A percentile compares a stretch with the other conserved stretches of the same genome.
Evolutionary conservation across 2,888 invertebrate species (phyloP).

Genomic region (Folsomia manolachei): DNA sequence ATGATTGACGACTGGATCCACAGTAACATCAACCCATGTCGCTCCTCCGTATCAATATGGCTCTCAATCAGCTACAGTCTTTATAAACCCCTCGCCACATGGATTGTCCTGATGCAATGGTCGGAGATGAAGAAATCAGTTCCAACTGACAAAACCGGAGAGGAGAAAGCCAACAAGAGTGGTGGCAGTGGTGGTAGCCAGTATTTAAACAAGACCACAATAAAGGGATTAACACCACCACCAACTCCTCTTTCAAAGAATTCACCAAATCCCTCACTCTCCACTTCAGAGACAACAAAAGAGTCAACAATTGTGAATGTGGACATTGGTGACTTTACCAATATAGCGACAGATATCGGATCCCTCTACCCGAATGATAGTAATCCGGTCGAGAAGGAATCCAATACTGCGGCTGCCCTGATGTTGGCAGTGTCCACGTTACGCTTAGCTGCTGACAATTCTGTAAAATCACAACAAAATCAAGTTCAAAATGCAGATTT

Average conservation of each 20-base stretch:
- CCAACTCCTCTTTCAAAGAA: not conserved
- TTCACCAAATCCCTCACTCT: too few relatives aligned
- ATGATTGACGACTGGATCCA: constrained; percentile 42
- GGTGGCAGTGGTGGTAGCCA: not conserved
- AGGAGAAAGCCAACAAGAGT: not conserved
- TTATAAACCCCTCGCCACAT: constrained; percentile 36
- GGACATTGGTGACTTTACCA: not conserved
- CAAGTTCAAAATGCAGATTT: not conserved
- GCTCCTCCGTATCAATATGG: constrained; percentile 31
- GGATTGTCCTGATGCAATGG: constrained; percentile 31
- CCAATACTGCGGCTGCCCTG: not conserved
- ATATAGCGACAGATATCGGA: not conserved
- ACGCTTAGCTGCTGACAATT: not conserved
- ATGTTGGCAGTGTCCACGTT: not conserved
- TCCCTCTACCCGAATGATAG: not conserved
- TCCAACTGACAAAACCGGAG: not conserved
- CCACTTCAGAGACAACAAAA: not conserved
- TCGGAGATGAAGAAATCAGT: constrained; percentile 26
- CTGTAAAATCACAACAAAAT: not conserved
- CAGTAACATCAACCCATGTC: constrained; percentile 25
- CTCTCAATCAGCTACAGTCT: constrained; percentile 32
- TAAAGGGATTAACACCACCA: not conserved
- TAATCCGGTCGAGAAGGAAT: not conserved
- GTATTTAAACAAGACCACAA: not conserved
- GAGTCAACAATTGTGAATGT: not conserved